Percentiles rank a stretch among this genome's conserved stretches.
phyloP scores from a whole-genome alignment of 1,140 invertebrate species.

The Apis cerana region DNA sequence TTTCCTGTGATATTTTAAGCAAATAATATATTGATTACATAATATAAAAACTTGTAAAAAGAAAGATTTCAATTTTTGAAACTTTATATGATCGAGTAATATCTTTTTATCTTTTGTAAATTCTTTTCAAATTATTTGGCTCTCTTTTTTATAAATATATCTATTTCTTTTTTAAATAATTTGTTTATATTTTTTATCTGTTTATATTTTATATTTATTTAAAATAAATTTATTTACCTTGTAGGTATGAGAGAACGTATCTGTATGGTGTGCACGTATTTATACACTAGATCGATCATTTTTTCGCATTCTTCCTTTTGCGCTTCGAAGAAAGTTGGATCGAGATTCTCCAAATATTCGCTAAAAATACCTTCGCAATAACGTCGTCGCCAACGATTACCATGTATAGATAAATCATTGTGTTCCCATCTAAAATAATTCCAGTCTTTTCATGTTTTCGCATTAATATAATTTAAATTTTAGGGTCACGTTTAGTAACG shows the following conservation, averaged over 20 bases:
- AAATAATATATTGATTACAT: neutral
- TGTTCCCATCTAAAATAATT: slow-evolving; percentile 68
- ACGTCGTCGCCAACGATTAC: slow-evolving; percentile 73
- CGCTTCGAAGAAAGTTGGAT: slow-evolving; percentile 66
- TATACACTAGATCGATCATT: slow-evolving; percentile 62
- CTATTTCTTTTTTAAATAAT: neutral
- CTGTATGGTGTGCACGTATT: slow-evolving; percentile 67
- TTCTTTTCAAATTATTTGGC: neutral
- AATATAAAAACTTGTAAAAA: neutral
- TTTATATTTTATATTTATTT: neutral
- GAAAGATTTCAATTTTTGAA: neutral
- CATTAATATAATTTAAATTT: slow-evolving; percentile 6
- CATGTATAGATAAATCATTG: slow-evolving; percentile 71
- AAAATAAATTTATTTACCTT: slow-evolving; percentile 62
- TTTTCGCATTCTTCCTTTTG: slow-evolving; percentile 64
- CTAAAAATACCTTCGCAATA: slow-evolving; percentile 77
- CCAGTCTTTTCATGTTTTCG: neutral
- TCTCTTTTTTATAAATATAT: neutral
- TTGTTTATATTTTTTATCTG: neutral
- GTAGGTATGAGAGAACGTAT: slow-evolving; percentile 70
- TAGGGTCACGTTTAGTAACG: neutral
- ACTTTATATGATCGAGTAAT: neutral
- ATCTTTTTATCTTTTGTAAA: neutral
- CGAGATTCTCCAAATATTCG: slow-evolving; percentile 75
- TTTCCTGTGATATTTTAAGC: slow-evolving; percentile 44